Conservation (phyloP, 2,113 vertebrate species). For the Laterallus jamaicensis region DNA sequence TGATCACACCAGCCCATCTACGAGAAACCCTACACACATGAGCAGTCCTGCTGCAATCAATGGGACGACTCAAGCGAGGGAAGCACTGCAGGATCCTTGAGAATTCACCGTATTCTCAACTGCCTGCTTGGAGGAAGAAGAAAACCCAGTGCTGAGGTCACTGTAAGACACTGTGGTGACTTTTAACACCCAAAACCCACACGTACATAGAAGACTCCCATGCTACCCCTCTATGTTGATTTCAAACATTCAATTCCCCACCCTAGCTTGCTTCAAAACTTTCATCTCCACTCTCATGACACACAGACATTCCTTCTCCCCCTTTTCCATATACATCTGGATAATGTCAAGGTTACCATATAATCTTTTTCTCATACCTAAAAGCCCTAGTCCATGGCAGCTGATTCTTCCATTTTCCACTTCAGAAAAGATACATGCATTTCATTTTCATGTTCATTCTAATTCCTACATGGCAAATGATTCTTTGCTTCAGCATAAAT, state of each 20-base stretch:
- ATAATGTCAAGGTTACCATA: neutral
- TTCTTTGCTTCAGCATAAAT: neutral
- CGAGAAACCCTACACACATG: neutral
- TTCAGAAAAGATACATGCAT: neutral
- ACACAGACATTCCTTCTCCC: neutral
- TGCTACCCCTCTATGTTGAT: neutral
- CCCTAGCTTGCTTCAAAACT: neutral
- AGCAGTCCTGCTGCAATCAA: neutral
- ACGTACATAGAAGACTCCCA: neutral
- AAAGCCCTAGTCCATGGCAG: neutral
- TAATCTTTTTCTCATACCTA: neutral
- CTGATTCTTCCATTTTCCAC: neutral
- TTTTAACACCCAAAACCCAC: neutral
- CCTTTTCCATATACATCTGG: neutral
- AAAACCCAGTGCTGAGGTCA: conserved; percentile 30
- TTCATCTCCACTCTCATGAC: neutral
- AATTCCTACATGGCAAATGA: neutral
- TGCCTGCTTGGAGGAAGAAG: neutral
- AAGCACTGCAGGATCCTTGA: neutral
- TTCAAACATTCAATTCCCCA: conserved; percentile 9
- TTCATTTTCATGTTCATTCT: neutral
- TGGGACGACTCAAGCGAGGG: neutral
- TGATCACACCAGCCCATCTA: neutral
- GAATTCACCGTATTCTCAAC: neutral
- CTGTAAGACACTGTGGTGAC: neutral